These are phyloP conservation scores for Luehdorfia chinensis DNA, from an alignment of 1,140 invertebrate genomes.

Conservation along the genomic window DNA sequence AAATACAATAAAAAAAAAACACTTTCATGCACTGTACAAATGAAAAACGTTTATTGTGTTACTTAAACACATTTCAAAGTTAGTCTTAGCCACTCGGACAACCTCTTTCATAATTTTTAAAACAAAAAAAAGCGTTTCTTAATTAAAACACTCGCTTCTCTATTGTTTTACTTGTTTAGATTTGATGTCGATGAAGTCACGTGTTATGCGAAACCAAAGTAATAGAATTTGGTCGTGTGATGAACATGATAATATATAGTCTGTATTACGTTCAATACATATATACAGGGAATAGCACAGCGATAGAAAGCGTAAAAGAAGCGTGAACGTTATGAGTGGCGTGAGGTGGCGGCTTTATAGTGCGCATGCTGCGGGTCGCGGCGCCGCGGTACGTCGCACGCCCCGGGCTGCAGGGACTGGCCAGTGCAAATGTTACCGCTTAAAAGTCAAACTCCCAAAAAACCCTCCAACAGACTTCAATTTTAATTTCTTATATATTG, in stretches of 20 bases:
- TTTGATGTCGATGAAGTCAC: slow-evolving; percentile 1
- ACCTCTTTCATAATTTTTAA: not conserved
- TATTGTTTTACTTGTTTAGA: not conserved
- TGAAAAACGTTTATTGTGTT: slow-evolving; percentile 4
- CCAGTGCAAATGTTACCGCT: slow-evolving; percentile 20
- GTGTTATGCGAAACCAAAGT: slow-evolving; percentile 38
- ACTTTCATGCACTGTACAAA: slow-evolving; percentile 6
- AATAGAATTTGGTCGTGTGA: slow-evolving; percentile 46
- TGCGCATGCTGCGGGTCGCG: slow-evolving; percentile 7
- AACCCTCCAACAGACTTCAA: not conserved
- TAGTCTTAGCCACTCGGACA: not conserved
- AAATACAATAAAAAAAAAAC: not conserved
- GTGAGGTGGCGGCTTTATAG: slow-evolving; percentile 11
- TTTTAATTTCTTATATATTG: no score
- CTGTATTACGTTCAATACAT: slow-evolving; percentile 30
- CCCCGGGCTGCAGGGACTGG: not conserved
- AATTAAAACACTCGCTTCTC: not conserved
- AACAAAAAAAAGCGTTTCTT: not conserved
- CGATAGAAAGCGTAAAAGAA: slow-evolving; percentile 32
- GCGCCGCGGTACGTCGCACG: no score
- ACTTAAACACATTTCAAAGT: not conserved
- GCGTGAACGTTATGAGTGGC: slow-evolving; percentile 30
- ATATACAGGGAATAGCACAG: slow-evolving; percentile 23
- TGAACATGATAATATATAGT: slow-evolving; percentile 26
- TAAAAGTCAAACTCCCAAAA: not conserved